Percentiles rank a stretch among this genome's conserved stretches.
Conservation (phyloP, 2,113 vertebrate genomes). For the Cyanoderma ruficeps region DNA sequence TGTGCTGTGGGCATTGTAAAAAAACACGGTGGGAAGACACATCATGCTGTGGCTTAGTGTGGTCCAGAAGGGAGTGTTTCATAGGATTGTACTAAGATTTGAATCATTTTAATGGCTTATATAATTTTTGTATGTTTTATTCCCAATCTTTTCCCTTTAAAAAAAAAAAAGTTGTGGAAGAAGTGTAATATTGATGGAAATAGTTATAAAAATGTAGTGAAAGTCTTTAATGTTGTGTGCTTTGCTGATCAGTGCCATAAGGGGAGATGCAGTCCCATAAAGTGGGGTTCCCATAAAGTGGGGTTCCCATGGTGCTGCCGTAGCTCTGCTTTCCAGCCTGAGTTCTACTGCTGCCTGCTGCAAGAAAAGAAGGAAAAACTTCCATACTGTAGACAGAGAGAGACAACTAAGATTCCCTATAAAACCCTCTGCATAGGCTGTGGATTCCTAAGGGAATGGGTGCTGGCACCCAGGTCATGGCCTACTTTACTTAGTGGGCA, state of each 20-base stretch:
- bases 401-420: not conserved
- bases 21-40: not conserved
- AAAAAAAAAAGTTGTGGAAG: not conserved
- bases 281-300: not conserved
- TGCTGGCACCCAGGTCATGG: not conserved
- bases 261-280: not conserved
- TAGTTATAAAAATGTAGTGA: not conserved
- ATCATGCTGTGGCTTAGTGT: not conserved
- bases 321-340: not conserved
- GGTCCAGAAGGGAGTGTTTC: not conserved
- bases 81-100: not conserved
- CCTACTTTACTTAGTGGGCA: not conserved
- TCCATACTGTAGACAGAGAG: not conserved
- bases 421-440: not conserved
- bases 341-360: not conserved
- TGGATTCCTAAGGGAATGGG: not conserved
- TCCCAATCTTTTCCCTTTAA: not conserved
- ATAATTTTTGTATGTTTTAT: not conserved
- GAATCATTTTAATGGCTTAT: not conserved
- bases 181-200: not conserved
- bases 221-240: not conserved
- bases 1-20: not conserved
- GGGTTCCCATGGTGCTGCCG: not conserved
- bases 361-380: not conserved
- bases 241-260: not conserved